Evolutionary conservation across 2,797 vertebrate species (phyloP), one percentile per base, ranked within the genome.

Genomic region (Acomys russatus): DNA sequence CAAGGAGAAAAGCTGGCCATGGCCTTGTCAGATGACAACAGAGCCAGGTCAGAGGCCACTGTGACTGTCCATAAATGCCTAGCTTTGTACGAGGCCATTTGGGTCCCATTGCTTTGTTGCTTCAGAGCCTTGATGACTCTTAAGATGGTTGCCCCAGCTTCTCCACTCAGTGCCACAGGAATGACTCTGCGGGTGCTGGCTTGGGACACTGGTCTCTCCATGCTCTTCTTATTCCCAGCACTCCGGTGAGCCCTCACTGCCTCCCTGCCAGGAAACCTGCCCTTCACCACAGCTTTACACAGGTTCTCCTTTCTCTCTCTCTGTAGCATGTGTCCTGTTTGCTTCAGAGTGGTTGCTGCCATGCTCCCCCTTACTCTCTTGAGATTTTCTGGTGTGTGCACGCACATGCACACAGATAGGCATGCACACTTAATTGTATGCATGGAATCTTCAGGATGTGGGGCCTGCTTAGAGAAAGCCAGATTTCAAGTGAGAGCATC

Each of bases 81-180:
- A 33, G 64, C 44, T 92, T 56, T 49, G 51, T 35, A 33, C 4
- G 28, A 44, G 63, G 38, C 14, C 12, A 3, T 23, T 38, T 23
- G 6, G 49, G 59, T 23, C 30, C 35, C 20, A 0, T 4, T 0
- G 0, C 74, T 28, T 7, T 35, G 28, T 51, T 1, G 22, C 66
- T 85, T 51, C 56, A 35, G 92, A 83, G 18, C 25, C 49, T 66
- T 25, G 4, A 1, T 35, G 22, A 35, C 64, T 76, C n/a, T 38
- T 15, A 30, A 71, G 63, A 30, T 0, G 2, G 54, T 88, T 30
- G n/a, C 33, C 3, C 38, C 12, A 23, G n/a, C 83, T 59, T 61
- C 61, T 70, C 6, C 6, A 5, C n/a, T 33, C 0, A 3, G n/a
- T n/a, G 5, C 22, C 0, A 0, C 0, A 12, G 2, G 18, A 23